phyloP scores from a whole-genome alignment of 2,888 invertebrate genomes.

The Tenthredo livida region DNA sequence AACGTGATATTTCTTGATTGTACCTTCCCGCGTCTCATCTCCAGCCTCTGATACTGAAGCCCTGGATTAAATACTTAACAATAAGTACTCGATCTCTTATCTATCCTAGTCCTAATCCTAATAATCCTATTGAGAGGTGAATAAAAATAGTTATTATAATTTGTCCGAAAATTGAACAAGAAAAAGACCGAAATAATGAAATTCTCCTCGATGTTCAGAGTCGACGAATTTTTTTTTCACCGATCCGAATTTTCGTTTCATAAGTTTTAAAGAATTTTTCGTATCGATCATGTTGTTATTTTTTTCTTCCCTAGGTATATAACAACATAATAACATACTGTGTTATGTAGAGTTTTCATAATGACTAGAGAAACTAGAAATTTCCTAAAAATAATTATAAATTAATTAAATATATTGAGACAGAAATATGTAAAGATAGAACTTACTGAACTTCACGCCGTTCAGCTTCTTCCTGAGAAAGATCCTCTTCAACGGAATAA shows the following conservation, averaged over 20 bases:
- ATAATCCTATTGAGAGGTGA: conserved; percentile 14
- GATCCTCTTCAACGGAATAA: conserved; percentile 98
- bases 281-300: background rate
- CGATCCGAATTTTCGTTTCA: background rate
- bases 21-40: conserved; percentile 82
- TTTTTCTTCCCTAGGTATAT: background rate
- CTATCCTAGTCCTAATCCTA: conserved; percentile 18
- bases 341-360: background rate
- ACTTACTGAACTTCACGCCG: conserved; percentile 96
- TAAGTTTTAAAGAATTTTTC: background rate
- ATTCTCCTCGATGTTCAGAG: background rate
- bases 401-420: no score
- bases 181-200: background rate
- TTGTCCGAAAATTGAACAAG: background rate
- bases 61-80: conserved; percentile 74
- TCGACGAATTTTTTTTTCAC: conserved; percentile 11
- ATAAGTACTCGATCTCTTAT: conserved; percentile 15
- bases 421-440: background rate
- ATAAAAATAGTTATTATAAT: conserved; percentile 12
- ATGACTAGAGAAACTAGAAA: no score
- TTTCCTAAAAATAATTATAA: background rate
- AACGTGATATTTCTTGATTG: conserved; percentile 92
- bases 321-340: background rate
- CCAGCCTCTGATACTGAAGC: conserved; percentile 84
- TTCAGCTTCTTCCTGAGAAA: conserved; percentile 95